Evolutionary conservation across 2,888 invertebrate species (phyloP).

Genomic region (Tachina grossa): DNA sequence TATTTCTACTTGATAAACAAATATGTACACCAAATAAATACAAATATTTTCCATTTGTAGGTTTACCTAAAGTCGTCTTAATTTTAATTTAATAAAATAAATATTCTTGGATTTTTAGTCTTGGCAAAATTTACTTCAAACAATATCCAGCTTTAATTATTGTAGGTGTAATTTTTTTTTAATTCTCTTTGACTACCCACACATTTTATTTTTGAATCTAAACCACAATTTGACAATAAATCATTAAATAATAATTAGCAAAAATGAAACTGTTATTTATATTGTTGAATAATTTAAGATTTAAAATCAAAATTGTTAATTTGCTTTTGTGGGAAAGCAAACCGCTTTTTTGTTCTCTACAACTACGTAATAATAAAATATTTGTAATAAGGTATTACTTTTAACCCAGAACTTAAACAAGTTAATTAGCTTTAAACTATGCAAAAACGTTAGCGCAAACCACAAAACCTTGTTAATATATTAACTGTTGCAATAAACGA

Average conservation of each 20-base stretch:
- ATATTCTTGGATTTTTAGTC: conserved; percentile 6
- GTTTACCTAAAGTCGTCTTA: neutral
- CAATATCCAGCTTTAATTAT: conserved; percentile 34
- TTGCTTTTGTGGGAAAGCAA: conserved; percentile 32
- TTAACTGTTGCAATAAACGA: neutral
- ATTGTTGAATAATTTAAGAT: neutral
- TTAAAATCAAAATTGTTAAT: neutral
- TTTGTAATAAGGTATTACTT: neutral
- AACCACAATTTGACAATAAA: conserved; percentile 10
- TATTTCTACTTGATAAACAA: too few relatives aligned
- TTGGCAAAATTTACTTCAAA: neutral
- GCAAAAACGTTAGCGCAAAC: neutral
- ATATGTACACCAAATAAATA: too few relatives aligned
- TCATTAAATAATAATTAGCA: conserved; percentile 41
- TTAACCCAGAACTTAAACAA: neutral
- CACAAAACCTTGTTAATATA: neutral
- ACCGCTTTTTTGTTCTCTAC: neutral
- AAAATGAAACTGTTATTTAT: conserved; percentile 3
- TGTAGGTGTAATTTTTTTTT: conserved; percentile 44
- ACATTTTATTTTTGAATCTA: conserved; percentile 15
- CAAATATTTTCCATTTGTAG: neutral
- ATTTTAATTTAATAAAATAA: neutral
- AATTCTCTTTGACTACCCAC: conserved; percentile 26
- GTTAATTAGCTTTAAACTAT: neutral
- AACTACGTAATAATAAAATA: neutral